Base-by-base conservation (phyloP, 2,797 vertebrate species). In the Prionace glauca region DNA sequence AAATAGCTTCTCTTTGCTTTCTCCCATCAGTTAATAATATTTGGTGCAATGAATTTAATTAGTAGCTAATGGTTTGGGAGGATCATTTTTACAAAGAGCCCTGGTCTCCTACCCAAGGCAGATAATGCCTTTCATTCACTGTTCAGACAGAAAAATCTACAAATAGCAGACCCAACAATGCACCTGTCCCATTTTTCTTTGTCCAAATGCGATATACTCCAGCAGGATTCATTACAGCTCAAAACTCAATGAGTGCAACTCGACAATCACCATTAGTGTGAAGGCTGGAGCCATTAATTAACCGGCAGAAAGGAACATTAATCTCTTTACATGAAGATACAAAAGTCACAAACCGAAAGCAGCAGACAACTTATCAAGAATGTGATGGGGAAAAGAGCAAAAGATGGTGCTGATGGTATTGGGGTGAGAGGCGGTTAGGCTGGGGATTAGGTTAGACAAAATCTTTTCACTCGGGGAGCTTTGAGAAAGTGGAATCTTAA, bases 41-140 rank as follows among this genome's bases (percentile, higher is more conserved):
- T 77, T 50, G 45, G 71, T 50, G 56, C 26, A 95, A 74, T 74
- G 36, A 77, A 50, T 50, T 74, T 29, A 95, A n/a, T 91, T 91
- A 91, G 62, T n/a, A 65, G 65, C 88, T 65, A 65, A 95, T 77
- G 71, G 45, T 74, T 74, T 45, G 71, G 71, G 29, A 56, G 7
- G 41, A 10, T 69, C 71, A 56, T 91, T 91, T 91, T 65, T 60
- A 91, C n/a, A 91, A 91, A 91, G 24, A 90, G 87, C 26, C 60
- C 62, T 65, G 86, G 29, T 91, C 62, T 91, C 60, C 26, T 65
- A 62, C 16, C 60, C 56, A n/a, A 65, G 16, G 20, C 45, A 84
- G 41, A 84, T 84, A 45, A 84, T 84, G 12, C 20, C 29, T 91
- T 91, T 91, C 60, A 91, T 62, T 29, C 32, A 65, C 62, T 91